Evolutionary conservation across 2,797 vertebrate species (phyloP).

Genomic region (Dendrocincla fuliginosa): DNA sequence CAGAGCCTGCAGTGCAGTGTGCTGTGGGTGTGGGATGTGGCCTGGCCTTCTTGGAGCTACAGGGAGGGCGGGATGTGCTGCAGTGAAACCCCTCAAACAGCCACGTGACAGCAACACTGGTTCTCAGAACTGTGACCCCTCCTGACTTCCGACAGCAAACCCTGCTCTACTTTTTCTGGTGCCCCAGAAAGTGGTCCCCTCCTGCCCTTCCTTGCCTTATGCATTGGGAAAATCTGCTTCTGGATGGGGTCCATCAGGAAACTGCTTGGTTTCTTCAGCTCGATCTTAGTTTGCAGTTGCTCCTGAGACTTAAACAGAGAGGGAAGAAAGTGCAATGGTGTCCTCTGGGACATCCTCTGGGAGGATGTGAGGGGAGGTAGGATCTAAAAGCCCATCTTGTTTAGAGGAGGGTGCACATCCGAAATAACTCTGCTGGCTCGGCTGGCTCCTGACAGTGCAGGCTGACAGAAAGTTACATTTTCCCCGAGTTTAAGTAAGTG

Average conservation of each 20-base stretch:
- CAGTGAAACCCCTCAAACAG: neutral
- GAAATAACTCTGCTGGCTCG: neutral
- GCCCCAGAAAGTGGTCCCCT: neutral
- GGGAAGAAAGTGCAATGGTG: neutral
- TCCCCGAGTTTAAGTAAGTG: neutral
- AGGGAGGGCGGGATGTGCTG: neutral
- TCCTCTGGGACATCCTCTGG: too few species aligned
- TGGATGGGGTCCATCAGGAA: neutral
- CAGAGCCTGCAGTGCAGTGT: constrained; percentile 28
- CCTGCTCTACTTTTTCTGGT: neutral
- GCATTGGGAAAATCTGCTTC: neutral
- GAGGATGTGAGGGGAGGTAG: neutral
- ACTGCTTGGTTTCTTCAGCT: neutral
- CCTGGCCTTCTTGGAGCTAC: rapidly evolving
- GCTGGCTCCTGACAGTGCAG: neutral
- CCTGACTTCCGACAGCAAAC: neutral
- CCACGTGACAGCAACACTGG: rapidly evolving
- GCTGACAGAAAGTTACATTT: neutral
- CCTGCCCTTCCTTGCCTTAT: neutral
- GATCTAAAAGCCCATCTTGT: neutral
- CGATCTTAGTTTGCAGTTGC: neutral
- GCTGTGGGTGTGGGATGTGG: neutral
- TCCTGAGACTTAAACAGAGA: neutral
- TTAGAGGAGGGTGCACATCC: neutral
- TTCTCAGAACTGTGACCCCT: neutral